These are phyloP conservation scores for Heteromyza rotundicornis DNA, from an alignment of 2,888 invertebrate genomes.

Conservation along the genomic window DNA sequence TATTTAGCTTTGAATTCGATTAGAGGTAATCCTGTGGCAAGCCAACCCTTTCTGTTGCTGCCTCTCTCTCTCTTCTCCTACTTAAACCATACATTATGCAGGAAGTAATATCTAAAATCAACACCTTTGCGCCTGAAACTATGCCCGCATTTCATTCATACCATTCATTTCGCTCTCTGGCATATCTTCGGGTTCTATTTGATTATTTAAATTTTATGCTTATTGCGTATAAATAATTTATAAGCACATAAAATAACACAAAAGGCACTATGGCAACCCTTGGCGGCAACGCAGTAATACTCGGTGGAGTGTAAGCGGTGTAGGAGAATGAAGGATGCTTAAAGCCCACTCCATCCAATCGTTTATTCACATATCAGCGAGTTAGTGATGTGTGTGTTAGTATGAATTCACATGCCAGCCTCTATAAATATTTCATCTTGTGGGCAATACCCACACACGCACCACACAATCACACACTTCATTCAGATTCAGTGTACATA, in stretches of 20 bases:
- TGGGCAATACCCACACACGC: not conserved
- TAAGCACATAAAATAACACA: conserved; percentile 28
- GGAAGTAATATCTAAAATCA: not conserved
- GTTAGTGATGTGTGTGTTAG: not conserved
- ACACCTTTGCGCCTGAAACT: not conserved
- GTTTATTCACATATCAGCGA: not conserved
- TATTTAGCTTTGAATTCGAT: not conserved
- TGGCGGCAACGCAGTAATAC: too few species aligned
- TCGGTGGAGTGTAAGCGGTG: too few species aligned
- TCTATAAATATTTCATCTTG: not conserved
- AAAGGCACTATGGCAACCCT: not conserved
- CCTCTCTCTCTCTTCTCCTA: not conserved
- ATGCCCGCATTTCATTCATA: not conserved
- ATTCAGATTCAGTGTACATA: not conserved
- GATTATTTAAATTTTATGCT: conserved; percentile 53
- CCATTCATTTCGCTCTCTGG: not conserved
- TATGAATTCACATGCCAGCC: not conserved
- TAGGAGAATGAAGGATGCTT: too few species aligned
- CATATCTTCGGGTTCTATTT: conserved; percentile 32
- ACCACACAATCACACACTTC: not conserved
- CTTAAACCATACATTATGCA: not conserved
- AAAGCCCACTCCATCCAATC: too few species aligned
- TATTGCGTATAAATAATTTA: conserved; percentile 51
- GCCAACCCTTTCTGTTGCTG: not conserved
- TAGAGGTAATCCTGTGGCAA: not conserved